phyloP scores from a whole-genome alignment of 2,113 vertebrate genomes.

The Cercocebus atys region DNA sequence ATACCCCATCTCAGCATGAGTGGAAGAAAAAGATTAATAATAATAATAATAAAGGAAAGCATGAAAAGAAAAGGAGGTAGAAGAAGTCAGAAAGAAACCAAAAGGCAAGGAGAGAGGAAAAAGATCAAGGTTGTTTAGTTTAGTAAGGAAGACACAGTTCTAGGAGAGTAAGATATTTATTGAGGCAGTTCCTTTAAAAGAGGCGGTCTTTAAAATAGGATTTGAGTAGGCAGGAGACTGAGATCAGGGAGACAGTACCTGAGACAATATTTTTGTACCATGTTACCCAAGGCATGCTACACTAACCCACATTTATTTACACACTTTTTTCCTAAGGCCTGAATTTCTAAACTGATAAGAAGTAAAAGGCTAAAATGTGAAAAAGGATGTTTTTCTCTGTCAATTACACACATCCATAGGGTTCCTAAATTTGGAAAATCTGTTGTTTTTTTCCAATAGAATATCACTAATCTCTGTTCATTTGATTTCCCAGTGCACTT shows the following conservation, averaged over 20 bases:
- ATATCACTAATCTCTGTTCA: background rate
- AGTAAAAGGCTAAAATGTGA: background rate
- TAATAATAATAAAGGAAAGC: background rate
- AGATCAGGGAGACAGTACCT: background rate
- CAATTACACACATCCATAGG: background rate
- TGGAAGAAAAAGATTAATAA: background rate
- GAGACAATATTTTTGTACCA: conserved; percentile 15
- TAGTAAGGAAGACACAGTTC: background rate
- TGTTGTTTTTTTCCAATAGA: background rate
- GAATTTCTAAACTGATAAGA: background rate
- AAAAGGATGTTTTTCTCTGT: background rate
- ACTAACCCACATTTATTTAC: background rate
- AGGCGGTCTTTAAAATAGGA: conserved; percentile 45
- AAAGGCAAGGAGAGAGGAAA: background rate
- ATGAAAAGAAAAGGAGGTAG: background rate
- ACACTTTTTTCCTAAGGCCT: background rate
- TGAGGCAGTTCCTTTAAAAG: conserved; percentile 28
- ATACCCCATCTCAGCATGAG: background rate
- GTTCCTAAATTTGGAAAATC: conserved; percentile 11
- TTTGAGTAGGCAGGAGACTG: background rate
- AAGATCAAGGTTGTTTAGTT: background rate
- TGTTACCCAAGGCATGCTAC: background rate
- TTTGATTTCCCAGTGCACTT: background rate
- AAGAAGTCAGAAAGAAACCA: background rate
- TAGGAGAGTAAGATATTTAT: background rate